Percentiles rank a stretch among this genome's conserved stretches.
These are phyloP conservation scores for Opisthograptis luteolata DNA, from an alignment of 2,888 invertebrate genomes.

Conservation along the genomic window DNA sequence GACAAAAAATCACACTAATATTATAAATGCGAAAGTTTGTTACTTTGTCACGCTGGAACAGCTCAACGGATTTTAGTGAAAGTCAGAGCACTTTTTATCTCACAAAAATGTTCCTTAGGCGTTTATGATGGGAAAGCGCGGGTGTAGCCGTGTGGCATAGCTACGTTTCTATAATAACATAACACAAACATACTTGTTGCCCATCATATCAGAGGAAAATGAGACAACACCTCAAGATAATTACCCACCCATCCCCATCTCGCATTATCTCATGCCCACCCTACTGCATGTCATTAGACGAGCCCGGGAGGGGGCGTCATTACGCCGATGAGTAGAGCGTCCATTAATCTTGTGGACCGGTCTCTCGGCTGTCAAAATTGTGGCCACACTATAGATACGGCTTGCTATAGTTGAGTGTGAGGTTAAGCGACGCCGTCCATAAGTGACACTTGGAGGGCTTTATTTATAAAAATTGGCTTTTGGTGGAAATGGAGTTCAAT, in stretches of 20 bases:
- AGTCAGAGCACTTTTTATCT: no score
- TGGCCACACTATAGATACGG: constrained; percentile 63
- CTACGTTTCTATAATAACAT: no score
- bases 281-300: constrained; percentile 80
- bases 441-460: constrained; percentile 20
- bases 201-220: no score
- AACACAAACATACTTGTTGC: no score
- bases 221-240: constrained; percentile 7
- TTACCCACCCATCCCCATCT: background rate
- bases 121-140: no score
- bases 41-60: no score
- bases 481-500: no score
- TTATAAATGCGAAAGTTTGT: no score
- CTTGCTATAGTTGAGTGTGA: background rate
- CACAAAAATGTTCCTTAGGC: no score
- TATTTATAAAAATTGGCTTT: constrained; percentile 2
- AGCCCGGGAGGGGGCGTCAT: constrained; percentile 75
- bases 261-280: constrained; percentile 47
- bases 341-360: constrained; percentile 81
- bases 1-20: no score
- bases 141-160: no score
- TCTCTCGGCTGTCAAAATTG: constrained; percentile 81
- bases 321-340: constrained; percentile 80
- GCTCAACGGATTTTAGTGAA: no score
- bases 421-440: constrained; percentile 21